Base-by-base conservation (phyloP, 2,888 invertebrate species). In the Eueremaeus valkanovi region DNA sequence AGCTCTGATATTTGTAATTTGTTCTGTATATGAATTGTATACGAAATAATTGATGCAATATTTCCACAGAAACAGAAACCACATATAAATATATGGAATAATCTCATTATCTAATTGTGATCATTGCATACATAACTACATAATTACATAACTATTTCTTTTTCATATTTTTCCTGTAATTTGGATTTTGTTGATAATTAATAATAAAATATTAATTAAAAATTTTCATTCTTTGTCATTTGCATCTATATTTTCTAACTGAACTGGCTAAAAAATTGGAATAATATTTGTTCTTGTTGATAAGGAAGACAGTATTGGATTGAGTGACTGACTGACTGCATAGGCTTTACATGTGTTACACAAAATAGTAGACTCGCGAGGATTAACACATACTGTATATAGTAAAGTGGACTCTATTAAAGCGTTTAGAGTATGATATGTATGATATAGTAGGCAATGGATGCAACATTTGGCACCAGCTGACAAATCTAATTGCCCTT, bases 401-500 rank as follows among this genome's bases (percentile, higher is more conserved):
- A 49, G 49, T 66, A 36, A 66, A 61, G 61, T 61, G 66, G 66
- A 66, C 66, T 66, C 66, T 66, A 66, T 66, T 66, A 66, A 66
- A 66, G 36, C 21, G n/a, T 33, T 66, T 36, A 29, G 58, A 58
- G 58, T 27, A 9, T 8, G 58, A 58, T 11, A 58, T 58, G 58
- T 27, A 29, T 24, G 27, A 1, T 29, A 11, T 58, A 29, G 24
- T 27, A 9, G 29, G 31, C 11, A 66, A 66, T 66, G 21, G 72
- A 72, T 27, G 49, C 49, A 72, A 72, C 72, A 72, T 72, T 72
- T 72, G 72, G 72, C 72, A 72, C 72, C 72, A 72, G 72, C 27
- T 72, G 72, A 72, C 72, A 72, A 66, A 66, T 66, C 66, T 66
- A 66, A 66, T 66, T 66, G 66, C n/a, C 66, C 66, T 66, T 36